A percentile compares a stretch with the other conserved stretches of the same genome.
Evolutionary conservation across 2,113 vertebrate species (phyloP).

Genomic region (Semnornis frantzii): DNA sequence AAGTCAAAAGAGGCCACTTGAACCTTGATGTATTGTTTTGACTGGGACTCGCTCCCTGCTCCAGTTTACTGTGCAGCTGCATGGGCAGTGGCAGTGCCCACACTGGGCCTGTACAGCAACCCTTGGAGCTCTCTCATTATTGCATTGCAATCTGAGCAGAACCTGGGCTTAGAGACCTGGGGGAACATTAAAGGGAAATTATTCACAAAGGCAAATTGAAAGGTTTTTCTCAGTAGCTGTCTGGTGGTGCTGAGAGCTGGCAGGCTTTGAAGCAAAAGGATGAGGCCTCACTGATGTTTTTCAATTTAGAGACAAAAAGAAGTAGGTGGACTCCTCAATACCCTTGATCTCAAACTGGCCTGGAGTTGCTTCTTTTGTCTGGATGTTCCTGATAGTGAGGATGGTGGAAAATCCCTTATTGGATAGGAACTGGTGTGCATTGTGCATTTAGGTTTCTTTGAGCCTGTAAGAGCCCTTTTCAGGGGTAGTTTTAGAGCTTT

Average conservation of each 20-base stretch:
- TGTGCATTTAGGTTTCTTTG: constrained; percentile 19
- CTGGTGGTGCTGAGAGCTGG: neutral
- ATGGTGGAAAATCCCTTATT: neutral
- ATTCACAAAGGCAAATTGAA: neutral
- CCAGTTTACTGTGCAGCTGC: neutral
- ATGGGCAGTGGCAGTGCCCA: neutral
- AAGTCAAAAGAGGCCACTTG: neutral
- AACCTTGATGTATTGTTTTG: neutral
- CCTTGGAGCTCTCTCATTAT: too few species aligned
- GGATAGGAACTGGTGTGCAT: neutral
- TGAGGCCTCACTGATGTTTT: neutral
- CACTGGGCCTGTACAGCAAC: too few species aligned
- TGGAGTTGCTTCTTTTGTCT: neutral
- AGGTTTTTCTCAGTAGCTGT: neutral
- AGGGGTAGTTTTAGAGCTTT: neutral
- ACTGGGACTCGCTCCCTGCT: neutral
- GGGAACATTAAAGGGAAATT: neutral
- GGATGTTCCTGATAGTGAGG: neutral
- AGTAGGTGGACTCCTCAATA: neutral
- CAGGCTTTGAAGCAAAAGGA: neutral
- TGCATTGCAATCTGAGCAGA: neutral
- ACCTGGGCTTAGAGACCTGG: neutral
- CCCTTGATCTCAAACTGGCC: neutral
- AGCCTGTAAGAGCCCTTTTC: neutral
- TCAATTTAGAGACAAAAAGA: neutral